Percentiles rank a stretch among this genome's conserved stretches.
Evolutionary conservation across 1,140 invertebrate genomes (phyloP).

Genomic region (Drosophila tsacasi): DNA sequence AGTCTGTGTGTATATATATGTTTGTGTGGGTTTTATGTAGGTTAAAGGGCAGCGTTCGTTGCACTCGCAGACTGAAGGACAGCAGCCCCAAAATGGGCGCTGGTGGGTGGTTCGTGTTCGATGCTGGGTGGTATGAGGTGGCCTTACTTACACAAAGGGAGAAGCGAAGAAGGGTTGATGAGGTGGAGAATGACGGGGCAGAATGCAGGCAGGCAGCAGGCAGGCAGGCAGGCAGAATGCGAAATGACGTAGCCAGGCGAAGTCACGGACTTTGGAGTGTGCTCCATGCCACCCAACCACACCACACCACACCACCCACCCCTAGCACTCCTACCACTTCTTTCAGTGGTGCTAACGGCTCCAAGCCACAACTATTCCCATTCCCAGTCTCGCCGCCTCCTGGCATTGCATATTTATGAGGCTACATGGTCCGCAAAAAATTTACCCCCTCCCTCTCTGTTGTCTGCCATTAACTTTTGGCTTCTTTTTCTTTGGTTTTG

Average conservation of each 20-base stretch:
- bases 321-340: no score
- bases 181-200: no score
- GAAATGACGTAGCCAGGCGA: conserved; percentile 44
- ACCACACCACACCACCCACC: neutral
- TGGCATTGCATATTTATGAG: conserved; percentile 67
- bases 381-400: conserved; percentile 12
- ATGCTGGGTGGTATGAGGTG: conserved; percentile 22
- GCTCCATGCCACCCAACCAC: conserved; percentile 26
- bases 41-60: conserved; percentile 79
- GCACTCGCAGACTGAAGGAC: conserved; percentile 77
- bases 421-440: neutral
- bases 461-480: neutral
- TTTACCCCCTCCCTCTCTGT: neutral
- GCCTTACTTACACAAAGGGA: conserved; percentile 69
- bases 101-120: neutral
- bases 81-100: conserved; percentile 16
- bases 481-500: neutral
- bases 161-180: neutral
- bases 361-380: conserved; percentile 1
- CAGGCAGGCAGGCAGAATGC: conserved; percentile 11
- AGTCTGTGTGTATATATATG: neutral
- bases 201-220: neutral
- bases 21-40: conserved; percentile 55
- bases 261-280: conserved; percentile 72
- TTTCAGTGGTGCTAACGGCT: neutral